Evolutionary conservation across 2,113 vertebrate genomes (phyloP).

Genomic region (Marmota flaviventris): DNA sequence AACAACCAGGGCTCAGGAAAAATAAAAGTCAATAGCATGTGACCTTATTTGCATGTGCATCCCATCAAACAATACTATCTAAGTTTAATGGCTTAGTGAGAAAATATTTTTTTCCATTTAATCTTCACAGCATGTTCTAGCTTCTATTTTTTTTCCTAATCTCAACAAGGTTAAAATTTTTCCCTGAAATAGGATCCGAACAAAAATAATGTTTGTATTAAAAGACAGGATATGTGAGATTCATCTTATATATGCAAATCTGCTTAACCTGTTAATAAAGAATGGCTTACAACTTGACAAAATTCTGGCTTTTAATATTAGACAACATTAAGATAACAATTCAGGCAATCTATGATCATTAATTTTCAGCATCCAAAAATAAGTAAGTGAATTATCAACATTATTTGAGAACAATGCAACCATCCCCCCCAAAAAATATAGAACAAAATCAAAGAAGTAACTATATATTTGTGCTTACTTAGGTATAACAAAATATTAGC

Average conservation of each 20-base stretch:
- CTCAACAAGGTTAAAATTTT: slow-evolving; percentile 78
- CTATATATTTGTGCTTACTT: not conserved
- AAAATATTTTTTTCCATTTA: slow-evolving; percentile 77
- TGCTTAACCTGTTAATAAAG: slow-evolving; percentile 81
- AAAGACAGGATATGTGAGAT: slow-evolving; percentile 66
- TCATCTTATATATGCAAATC: slow-evolving; percentile 64
- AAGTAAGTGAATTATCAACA: slow-evolving; percentile 56
- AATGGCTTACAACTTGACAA: not conserved
- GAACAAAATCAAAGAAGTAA: slow-evolving; percentile 5
- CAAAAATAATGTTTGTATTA: slow-evolving; percentile 67
- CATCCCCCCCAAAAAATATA: slow-evolving; percentile 22
- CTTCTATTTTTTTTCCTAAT: slow-evolving; percentile 64
- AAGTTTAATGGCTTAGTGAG: slow-evolving; percentile 67
- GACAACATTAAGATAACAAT: not conserved
- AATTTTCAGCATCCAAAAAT: slow-evolving; percentile 59
- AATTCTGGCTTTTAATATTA: slow-evolving; percentile 50
- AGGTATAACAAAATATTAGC: not conserved
- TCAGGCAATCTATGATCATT: slow-evolving; percentile 36
- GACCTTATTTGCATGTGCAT: slow-evolving; percentile 63
- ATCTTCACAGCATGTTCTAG: slow-evolving; percentile 78
- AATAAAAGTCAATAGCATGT: slow-evolving; percentile 74
- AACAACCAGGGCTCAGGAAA: slow-evolving; percentile 30
- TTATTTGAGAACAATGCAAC: slow-evolving; percentile 76
- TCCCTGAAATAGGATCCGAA: slow-evolving; percentile 63
- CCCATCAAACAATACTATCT: slow-evolving; percentile 37